These are phyloP conservation scores for Drosophila seguyi DNA, from an alignment of 1,140 invertebrate species.

Conservation along the genomic window DNA sequence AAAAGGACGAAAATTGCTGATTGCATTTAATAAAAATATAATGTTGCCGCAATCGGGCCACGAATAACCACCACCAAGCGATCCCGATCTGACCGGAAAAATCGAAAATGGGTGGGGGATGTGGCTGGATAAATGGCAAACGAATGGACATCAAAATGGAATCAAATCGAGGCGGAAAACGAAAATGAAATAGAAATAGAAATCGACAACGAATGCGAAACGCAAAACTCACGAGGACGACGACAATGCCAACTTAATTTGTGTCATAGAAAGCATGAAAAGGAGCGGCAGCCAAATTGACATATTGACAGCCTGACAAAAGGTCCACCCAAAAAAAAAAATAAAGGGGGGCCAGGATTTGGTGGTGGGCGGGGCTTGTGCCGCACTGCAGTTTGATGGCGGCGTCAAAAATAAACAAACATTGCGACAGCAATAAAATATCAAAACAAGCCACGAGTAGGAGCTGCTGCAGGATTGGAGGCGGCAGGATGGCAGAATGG, in stretches of 20 bases:
- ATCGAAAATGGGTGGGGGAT: conserved; percentile 10
- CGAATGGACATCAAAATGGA: conserved; percentile 53
- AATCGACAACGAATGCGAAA: conserved; percentile 54
- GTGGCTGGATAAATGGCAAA: conserved; percentile 34
- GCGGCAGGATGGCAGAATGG: conserved; percentile 8
- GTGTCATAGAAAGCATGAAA: conserved; percentile 70
- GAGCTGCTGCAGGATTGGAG: conserved; percentile 12
- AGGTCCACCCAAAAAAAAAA: conserved; percentile 47
- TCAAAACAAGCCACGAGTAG: conserved; percentile 34
- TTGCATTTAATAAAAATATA: conserved; percentile 63
- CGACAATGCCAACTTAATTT: conserved; percentile 80
- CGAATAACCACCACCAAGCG: conserved; percentile 24
- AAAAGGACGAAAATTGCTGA: conserved; percentile 52
- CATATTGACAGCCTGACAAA: conserved; percentile 80
- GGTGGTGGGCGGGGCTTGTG: conserved; percentile 7
- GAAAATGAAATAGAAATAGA: conserved; percentile 5
- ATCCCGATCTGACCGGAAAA: conserved; percentile 7
- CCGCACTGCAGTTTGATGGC: conserved; percentile 63
- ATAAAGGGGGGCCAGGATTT: background rate
- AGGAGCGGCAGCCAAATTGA: conserved; percentile 71
- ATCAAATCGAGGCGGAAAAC: conserved; percentile 53
- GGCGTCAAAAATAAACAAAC: conserved; percentile 79
- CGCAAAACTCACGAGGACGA: conserved; percentile 49
- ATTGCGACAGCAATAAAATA: conserved; percentile 82
- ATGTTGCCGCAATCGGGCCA: conserved; percentile 41